These are phyloP conservation scores for Chymomyza fuscimana DNA, from an alignment of 2,888 invertebrate genomes.

Conservation along the genomic window DNA sequence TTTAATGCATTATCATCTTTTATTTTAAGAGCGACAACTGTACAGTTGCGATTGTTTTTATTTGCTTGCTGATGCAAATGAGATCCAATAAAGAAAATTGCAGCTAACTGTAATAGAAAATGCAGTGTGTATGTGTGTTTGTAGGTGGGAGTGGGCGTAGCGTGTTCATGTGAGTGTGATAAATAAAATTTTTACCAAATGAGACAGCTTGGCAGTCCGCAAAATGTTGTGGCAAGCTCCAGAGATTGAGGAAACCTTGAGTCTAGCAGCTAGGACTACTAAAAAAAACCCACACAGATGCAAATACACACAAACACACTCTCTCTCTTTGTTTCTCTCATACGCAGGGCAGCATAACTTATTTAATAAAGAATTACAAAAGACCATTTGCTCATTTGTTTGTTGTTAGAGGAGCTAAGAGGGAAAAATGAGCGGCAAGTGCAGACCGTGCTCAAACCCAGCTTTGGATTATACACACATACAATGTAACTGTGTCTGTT, in stretches of 20 bases:
- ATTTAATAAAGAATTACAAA: slow-evolving; percentile 4
- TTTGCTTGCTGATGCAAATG: slow-evolving; percentile 2
- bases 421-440: not conserved
- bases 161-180: slow-evolving; percentile 14
- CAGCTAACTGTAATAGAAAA: slow-evolving; percentile 14
- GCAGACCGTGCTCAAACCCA: not conserved
- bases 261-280: not conserved
- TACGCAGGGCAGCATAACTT: not conserved
- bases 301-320: slow-evolving; percentile 1
- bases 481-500: not conserved
- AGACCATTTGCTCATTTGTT: not conserved
- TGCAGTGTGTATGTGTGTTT: slow-evolving; percentile 8
- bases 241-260: not conserved
- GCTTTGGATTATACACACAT: not conserved
- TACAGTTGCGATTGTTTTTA: too few relatives aligned
- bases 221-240: not conserved
- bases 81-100: slow-evolving; percentile 24
- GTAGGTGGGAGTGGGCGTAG: too few relatives aligned
- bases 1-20: not conserved
- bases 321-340: slow-evolving; percentile 1
- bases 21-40: not conserved
- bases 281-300: not conserved
- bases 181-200: slow-evolving; percentile 50
- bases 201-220: slow-evolving; percentile 4
- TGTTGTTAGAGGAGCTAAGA: not conserved